Conservation (phyloP, 1,140 invertebrate genomes). For the Drosophila aff. region DNA sequence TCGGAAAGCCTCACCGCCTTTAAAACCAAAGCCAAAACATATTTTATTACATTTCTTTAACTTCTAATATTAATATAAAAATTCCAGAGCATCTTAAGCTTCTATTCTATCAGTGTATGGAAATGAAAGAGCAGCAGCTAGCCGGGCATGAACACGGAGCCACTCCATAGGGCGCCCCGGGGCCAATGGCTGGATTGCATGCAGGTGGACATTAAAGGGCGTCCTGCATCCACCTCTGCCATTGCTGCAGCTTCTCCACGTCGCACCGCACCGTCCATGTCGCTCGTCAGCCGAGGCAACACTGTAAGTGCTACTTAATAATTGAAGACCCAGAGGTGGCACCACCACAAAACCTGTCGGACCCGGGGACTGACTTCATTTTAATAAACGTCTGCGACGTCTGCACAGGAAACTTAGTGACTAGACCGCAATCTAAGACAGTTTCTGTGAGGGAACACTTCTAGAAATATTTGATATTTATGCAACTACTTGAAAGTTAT, state of each 20-base stretch:
- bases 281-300: slow-evolving; percentile 20
- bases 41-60: background rate
- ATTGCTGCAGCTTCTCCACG: slow-evolving; percentile 10
- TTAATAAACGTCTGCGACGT: slow-evolving; percentile 55
- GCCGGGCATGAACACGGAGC: slow-evolving; percentile 33
- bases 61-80: background rate
- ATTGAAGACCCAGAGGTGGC: slow-evolving; percentile 45
- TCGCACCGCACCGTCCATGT: background rate
- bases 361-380: slow-evolving; percentile 44
- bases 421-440: slow-evolving; percentile 52
- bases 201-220: slow-evolving; percentile 61
- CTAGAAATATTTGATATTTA: background rate
- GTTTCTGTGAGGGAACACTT: slow-evolving; percentile 2
- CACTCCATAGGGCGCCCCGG: slow-evolving; percentile 46
- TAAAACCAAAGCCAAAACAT: too few relatives aligned
- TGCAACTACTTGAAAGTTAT: too few relatives aligned
- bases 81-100: too few relatives aligned
- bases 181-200: slow-evolving; percentile 70
- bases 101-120: slow-evolving; percentile 17
- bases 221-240: slow-evolving; percentile 30
- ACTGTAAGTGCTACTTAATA: slow-evolving; percentile 54
- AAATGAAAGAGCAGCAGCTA: slow-evolving; percentile 36
- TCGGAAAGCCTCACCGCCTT: too few relatives aligned
- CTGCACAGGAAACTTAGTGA: slow-evolving; percentile 54
- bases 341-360: slow-evolving; percentile 41